Conservation (phyloP, 2,888 invertebrate genomes). For the Heliconius ismenius region DNA sequence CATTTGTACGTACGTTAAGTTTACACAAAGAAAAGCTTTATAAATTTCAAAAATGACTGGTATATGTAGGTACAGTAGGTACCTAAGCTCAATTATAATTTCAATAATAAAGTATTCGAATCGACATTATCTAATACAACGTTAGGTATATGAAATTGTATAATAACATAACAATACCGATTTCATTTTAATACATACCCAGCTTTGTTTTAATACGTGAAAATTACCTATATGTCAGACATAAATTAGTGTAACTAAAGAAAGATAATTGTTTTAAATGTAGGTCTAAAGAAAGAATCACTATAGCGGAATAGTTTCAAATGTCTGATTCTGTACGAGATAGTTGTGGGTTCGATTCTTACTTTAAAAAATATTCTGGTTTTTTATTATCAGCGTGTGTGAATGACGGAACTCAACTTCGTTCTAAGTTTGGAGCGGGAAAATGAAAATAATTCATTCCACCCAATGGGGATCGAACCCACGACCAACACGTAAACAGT, state of each 20-base stretch:
- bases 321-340: background rate
- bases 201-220: background rate
- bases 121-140: background rate
- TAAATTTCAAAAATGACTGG: background rate
- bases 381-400: no score
- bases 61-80: background rate
- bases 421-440: no score
- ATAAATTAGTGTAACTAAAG: background rate
- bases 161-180: constrained; percentile 10
- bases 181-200: background rate
- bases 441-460: no score
- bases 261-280: background rate
- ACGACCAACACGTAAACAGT: no score
- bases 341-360: background rate
- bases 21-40: background rate
- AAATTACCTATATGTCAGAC: background rate
- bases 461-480: no score
- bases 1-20: background rate
- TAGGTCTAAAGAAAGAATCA: background rate
- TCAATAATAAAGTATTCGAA: background rate
- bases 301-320: background rate
- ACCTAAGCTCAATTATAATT: background rate
- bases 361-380: no score
- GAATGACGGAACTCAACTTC: no score
- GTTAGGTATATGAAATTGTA: background rate